Evolutionary conservation across 2,888 invertebrate species (phyloP).

Genomic region (Acanthosepion lycidas): DNA sequence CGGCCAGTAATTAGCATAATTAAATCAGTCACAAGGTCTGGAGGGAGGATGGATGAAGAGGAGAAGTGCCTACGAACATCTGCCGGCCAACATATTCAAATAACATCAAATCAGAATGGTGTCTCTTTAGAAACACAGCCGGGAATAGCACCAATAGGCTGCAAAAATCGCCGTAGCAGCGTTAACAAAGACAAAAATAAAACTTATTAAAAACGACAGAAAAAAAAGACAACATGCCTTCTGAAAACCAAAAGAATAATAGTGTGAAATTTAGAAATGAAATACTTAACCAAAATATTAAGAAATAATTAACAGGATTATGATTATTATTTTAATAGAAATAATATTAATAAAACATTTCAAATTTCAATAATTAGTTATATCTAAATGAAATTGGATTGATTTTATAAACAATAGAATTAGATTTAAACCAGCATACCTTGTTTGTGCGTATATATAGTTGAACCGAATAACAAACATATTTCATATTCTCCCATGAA

Average conservation of each 20-base stretch:
- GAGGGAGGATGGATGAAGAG: not conserved
- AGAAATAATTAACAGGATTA: not conserved
- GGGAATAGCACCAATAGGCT: not conserved
- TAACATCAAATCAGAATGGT: not conserved
- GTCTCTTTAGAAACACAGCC: constrained; percentile 14
- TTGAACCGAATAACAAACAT: too few relatives aligned
- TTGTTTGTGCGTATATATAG: too few relatives aligned
- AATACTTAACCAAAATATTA: not conserved
- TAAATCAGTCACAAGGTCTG: constrained; percentile 33
- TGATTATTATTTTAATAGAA: not conserved
- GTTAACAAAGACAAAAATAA: not conserved
- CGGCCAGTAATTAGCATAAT: not conserved
- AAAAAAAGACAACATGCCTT: not conserved
- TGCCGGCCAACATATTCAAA: constrained; percentile 20
- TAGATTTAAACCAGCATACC: too few relatives aligned
- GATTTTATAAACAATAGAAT: too few relatives aligned
- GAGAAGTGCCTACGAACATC: not conserved
- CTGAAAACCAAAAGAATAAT: not conserved
- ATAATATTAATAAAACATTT: not conserved
- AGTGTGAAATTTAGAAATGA: not conserved
- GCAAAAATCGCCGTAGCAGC: not conserved
- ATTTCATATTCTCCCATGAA: too few relatives aligned
- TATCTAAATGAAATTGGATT: too few relatives aligned
- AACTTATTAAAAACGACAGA: not conserved
- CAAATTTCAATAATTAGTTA: too few relatives aligned